Base-by-base conservation (phyloP, 2,888 invertebrate species). In the Dascillus cervinus region DNA sequence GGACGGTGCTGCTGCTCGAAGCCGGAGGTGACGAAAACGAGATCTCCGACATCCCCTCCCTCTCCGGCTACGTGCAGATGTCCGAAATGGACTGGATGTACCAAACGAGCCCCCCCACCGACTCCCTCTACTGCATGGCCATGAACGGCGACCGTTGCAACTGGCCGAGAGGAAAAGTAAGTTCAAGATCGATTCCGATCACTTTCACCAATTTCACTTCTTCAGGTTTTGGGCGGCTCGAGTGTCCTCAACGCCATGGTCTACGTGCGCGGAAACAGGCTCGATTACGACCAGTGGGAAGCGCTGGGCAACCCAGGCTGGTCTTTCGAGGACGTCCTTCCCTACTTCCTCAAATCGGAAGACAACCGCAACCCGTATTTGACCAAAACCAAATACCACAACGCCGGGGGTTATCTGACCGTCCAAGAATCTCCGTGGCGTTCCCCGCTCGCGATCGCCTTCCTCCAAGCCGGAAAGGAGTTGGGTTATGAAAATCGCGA, bases 1-100 rank as follows among this genome's bases (percentile, higher is more conserved):
- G 88, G 88, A 81, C 79, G 3, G 82, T 90, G 4, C 66, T 91
- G 38, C 70, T 91, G 3, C 60, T 91, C 34, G 91, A 91, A 62
- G 90, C 90, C 1, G 89, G 90, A 19, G 81, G 82, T 22, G 86
- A 90, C 64, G 90, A 91, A 64, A 86, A 82, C 42, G 89, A 89
- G 65, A 80, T 90, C 39, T 84, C 87, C 3, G 90, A 91, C 64
- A 79, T 90, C 32, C 91, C 90, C 2, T 79, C 87, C 0, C 63
- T 91, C 38, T 84, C 86, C 11, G 86, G 83, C 8, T 91, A 88
- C 61, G 75, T 81, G 12, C 90, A 91, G 58, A 73, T 88, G 37
- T 82, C 87, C 11, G 83, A 88, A 15, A 73, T 90, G 60, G 91
- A 92, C 66, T 92, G 92, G 92, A 82, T 90, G 66, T 92, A 82